phyloP scores from a whole-genome alignment of 2,888 invertebrate genomes.

The Mesoligia furuncula region DNA sequence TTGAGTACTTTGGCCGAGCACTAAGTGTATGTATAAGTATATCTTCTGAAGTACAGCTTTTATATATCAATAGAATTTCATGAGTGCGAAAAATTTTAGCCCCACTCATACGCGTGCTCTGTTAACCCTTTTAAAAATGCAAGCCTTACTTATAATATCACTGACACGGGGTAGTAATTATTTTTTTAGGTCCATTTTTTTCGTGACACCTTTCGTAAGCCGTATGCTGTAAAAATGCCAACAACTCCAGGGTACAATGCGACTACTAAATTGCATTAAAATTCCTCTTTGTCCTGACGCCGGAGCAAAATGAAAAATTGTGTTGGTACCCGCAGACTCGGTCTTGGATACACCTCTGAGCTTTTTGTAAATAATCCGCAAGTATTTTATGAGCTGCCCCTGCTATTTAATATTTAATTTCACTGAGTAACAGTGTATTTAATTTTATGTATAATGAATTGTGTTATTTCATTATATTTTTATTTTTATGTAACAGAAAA shows the following conservation, averaged over 20 bases:
- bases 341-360: slow-evolving; percentile 54
- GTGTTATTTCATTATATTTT: not conserved
- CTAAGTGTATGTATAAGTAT: not conserved
- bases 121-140: slow-evolving; percentile 55
- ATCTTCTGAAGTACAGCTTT: not conserved
- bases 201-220: slow-evolving; percentile 73
- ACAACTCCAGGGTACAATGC: slow-evolving; percentile 69
- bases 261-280: slow-evolving; percentile 83
- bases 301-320: slow-evolving; percentile 76
- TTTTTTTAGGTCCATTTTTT: slow-evolving; percentile 69
- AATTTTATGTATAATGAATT: slow-evolving; percentile 13
- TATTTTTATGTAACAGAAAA: not conserved
- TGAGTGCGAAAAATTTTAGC: slow-evolving; percentile 17
- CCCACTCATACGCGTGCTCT: slow-evolving; percentile 11
- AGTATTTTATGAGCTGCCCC: slow-evolving; percentile 51
- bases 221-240: slow-evolving; percentile 71
- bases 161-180: slow-evolving; percentile 63
- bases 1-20: too few species aligned
- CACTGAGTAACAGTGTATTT: slow-evolving; percentile 22
- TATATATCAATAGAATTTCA: slow-evolving; percentile 35
- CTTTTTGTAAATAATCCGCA: slow-evolving; percentile 58
- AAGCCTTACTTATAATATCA: slow-evolving; percentile 55
- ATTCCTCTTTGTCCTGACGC: slow-evolving; percentile 77
- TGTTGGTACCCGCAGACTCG: slow-evolving; percentile 64
- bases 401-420: slow-evolving; percentile 49